Conservation (phyloP, 2,113 vertebrate genomes). For the Paratilapia polleni region DNA sequence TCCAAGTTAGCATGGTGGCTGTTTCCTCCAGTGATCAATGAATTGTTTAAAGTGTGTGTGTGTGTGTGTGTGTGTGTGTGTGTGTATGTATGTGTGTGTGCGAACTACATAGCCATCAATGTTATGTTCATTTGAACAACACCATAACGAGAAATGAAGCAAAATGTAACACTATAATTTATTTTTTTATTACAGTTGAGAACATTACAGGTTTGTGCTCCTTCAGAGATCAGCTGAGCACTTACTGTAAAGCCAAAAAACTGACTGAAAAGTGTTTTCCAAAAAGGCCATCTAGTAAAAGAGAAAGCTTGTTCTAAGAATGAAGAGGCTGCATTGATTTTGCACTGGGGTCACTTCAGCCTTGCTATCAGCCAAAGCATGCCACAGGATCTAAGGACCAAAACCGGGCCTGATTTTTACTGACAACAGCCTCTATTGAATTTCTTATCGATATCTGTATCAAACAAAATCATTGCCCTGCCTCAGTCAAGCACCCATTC, state of each 20-base stretch:
- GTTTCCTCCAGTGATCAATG: neutral
- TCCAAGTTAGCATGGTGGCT: too few species aligned
- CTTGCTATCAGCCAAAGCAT: slow-evolving; percentile 42
- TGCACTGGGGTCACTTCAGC: slow-evolving; percentile 51
- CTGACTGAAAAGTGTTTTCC: slow-evolving; percentile 87
- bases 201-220: slow-evolving; percentile 82
- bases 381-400: slow-evolving; percentile 35
- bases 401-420: slow-evolving; percentile 28
- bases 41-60: neutral
- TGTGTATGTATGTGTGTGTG: too few species aligned
- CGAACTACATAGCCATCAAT: too few species aligned
- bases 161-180: neutral
- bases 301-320: slow-evolving; percentile 47
- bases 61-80: too few species aligned
- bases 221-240: slow-evolving; percentile 88
- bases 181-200: neutral
- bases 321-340: slow-evolving; percentile 59
- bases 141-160: too few species aligned
- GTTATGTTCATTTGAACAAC: too few species aligned
- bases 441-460: slow-evolving; percentile 67
- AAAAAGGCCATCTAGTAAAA: slow-evolving; percentile 71
- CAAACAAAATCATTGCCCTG: slow-evolving; percentile 49
- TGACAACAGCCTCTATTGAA: slow-evolving; percentile 53
- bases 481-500: slow-evolving; percentile 38
- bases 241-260: slow-evolving; percentile 86